A percentile compares a stretch with the other conserved stretches of the same genome.
phyloP scores from a whole-genome alignment of 64 coral and sea anemone species.

The Exaiptasia diaphana region DNA sequence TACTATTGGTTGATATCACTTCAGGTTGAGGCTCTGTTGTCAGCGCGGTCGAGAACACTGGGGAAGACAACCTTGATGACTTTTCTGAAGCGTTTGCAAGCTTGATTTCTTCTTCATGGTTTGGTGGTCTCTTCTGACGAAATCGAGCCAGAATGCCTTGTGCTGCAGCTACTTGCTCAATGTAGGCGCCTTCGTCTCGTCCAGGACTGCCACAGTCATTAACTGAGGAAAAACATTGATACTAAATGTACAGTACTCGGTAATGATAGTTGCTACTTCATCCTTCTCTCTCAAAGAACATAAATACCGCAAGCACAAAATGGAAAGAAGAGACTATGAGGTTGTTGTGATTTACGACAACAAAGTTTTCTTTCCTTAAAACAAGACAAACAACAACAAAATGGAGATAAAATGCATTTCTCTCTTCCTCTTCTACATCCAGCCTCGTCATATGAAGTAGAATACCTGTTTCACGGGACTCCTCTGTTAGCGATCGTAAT shows the following conservation, averaged over 20 bases:
- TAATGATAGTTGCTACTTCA: too few species aligned
- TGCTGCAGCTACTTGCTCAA: conserved; percentile 6
- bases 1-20: too few species aligned
- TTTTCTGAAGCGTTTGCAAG: background rate
- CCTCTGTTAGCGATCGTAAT: conserved; percentile 19
- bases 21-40: background rate
- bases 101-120: background rate
- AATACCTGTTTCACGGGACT: background rate
- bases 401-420: too few species aligned
- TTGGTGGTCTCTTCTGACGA: conserved; percentile 4
- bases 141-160: conserved; percentile 11
- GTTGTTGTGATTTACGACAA: too few species aligned
- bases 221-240: too few species aligned
- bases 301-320: too few species aligned
- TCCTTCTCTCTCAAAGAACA: too few species aligned
- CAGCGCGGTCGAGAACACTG: background rate
- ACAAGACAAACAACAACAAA: background rate
- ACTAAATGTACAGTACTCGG: too few species aligned
- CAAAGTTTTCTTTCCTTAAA: too few species aligned
- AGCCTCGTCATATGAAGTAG: background rate
- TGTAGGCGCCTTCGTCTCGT: background rate
- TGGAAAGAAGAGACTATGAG: too few species aligned
- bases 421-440: too few species aligned
- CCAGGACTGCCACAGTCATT: too few species aligned
- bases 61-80: background rate